Conservation (phyloP, 2,888 invertebrate genomes). For the Agrypnus murinus region DNA sequence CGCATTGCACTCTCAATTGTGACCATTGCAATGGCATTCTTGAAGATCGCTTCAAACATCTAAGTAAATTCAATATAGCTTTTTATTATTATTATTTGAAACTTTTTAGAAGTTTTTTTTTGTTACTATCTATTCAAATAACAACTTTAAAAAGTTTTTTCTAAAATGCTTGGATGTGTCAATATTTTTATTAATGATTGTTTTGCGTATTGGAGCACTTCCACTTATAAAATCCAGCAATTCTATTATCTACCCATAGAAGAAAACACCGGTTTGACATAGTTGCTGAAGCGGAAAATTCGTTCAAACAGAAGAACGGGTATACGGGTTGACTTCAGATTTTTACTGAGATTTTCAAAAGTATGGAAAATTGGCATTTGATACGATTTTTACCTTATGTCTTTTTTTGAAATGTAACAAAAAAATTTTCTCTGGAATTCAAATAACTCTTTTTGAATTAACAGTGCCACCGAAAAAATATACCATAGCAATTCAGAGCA, state of each 20-base stretch:
- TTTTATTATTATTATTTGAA: conserved; percentile 63
- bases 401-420: too few species aligned
- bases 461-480: too few species aligned
- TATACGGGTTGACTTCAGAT: not conserved
- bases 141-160: too few species aligned
- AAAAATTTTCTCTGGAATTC: too few species aligned
- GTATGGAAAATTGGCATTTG: not conserved
- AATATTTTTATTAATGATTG: too few species aligned
- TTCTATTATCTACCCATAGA: conserved; percentile 12
- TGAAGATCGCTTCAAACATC: conserved; percentile 80
- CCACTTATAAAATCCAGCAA: conserved; percentile 5
- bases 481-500: too few species aligned
- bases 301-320: conserved; percentile 17
- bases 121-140: too few species aligned
- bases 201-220: conserved; percentile 11
- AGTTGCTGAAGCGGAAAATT: conserved; percentile 15
- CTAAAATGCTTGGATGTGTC: too few species aligned
- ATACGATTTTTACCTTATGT: too few species aligned
- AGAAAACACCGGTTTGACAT: conserved; percentile 21
- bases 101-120: conserved; percentile 9
- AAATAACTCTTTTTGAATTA: too few species aligned
- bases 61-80: conserved; percentile 68
- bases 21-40: conserved; percentile 81
- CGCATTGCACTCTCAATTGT: conserved; percentile 84
- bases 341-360: not conserved